Conservation (phyloP, 2,888 invertebrate genomes). For the Rhingia rostrata region DNA sequence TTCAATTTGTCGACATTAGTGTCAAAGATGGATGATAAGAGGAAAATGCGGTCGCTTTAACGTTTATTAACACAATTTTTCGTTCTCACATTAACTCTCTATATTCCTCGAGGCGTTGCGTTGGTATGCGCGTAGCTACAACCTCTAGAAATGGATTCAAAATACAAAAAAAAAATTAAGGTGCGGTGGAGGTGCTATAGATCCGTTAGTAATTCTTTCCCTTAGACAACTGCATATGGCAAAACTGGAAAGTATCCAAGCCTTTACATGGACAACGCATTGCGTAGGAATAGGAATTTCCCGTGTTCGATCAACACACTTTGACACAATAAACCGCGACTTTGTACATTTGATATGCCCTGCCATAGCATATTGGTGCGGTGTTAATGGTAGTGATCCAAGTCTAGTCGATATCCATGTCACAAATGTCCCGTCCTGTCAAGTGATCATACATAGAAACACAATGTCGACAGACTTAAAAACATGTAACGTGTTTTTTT, state of each 20-base stretch:
- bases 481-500: conserved; percentile 34
- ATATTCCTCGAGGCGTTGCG: conserved; percentile 5
- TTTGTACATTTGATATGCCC: conserved; percentile 11
- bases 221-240: conserved; percentile 14
- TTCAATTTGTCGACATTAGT: conserved; percentile 79
- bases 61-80: conserved; percentile 67
- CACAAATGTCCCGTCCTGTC: conserved; percentile 72
- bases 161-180: conserved; percentile 35
- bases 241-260: conserved; percentile 41
- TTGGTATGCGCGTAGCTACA: conserved; percentile 18
- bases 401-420: conserved; percentile 69
- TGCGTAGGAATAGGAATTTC: conserved; percentile 58
- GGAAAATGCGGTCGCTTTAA: conserved; percentile 65
- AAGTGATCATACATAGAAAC: conserved; percentile 36
- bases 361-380: not conserved
- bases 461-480: conserved; percentile 34
- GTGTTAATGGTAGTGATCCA: conserved; percentile 43
- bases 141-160: conserved; percentile 50
- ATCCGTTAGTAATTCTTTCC: conserved; percentile 50
- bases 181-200: conserved; percentile 48
- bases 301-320: conserved; percentile 41
- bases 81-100: conserved; percentile 46
- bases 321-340: conserved; percentile 41
- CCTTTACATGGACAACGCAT: conserved; percentile 40
- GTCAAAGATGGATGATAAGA: conserved; percentile 78